phyloP scores from a whole-genome alignment of 2,797 vertebrate species.

The Enteromius radiatus region DNA sequence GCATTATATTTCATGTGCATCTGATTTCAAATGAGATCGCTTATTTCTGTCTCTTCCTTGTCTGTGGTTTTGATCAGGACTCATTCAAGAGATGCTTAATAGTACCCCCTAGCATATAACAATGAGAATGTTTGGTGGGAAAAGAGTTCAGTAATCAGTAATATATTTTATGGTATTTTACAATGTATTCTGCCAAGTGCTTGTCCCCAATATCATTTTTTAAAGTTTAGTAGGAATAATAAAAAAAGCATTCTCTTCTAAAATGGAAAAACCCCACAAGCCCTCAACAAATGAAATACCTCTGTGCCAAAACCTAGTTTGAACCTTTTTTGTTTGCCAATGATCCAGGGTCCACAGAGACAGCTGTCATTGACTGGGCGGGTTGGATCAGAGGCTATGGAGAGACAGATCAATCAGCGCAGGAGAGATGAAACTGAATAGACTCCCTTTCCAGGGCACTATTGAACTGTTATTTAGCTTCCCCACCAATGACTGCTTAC shows the following conservation, averaged over 20 bases:
- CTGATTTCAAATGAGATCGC: not conserved
- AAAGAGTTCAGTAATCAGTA: not conserved
- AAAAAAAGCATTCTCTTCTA: not conserved
- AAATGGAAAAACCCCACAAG: constrained; percentile 1
- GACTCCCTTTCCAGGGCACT: constrained; percentile 41
- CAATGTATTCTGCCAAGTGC: not conserved
- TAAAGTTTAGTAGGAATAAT: not conserved
- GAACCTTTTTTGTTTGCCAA: constrained; percentile 11
- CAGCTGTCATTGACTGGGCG: constrained; percentile 42
- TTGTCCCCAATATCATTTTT: not conserved
- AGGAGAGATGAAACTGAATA: constrained; percentile 47
- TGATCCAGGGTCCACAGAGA: constrained; percentile 26
- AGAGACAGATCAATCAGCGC: constrained; percentile 49
- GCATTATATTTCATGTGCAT: not conserved
- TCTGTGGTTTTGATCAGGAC: not conserved
- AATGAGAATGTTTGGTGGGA: not conserved
- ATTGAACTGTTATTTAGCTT: constrained; percentile 56
- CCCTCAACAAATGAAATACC: not conserved
- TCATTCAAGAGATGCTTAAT: not conserved
- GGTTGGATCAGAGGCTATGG: constrained; percentile 32
- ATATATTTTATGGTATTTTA: not conserved
- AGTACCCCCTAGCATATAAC: not conserved
- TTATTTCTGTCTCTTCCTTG: not conserved
- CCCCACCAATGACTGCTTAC: constrained; percentile 55
- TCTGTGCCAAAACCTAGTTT: not conserved